Evolutionary conservation across 2,888 invertebrate genomes (phyloP).

Genomic region (Spilarctia lutea): DNA sequence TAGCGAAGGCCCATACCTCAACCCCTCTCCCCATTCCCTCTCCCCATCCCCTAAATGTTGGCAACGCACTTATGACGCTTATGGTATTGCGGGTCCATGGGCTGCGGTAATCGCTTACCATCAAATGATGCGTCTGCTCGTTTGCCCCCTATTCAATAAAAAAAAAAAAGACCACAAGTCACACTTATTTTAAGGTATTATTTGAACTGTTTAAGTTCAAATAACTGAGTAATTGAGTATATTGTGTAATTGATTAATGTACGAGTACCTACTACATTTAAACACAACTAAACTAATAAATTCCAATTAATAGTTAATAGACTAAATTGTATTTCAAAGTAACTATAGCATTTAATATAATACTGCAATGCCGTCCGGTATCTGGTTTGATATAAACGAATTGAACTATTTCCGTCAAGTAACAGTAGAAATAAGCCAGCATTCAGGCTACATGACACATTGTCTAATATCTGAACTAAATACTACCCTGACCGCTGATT

Average conservation of each 20-base stretch:
- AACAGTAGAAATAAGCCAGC: constrained; percentile 44
- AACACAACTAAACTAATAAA: constrained; percentile 22
- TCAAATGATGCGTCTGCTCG: too few relatives aligned
- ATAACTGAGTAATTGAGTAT: too few relatives aligned
- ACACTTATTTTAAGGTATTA: neutral
- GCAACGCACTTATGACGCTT: too few relatives aligned
- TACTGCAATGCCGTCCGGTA: constrained; percentile 55
- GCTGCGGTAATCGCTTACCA: too few relatives aligned
- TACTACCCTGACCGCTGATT: constrained; percentile 50
- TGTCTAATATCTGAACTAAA: constrained; percentile 52
- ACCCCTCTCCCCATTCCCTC: too few relatives aligned
- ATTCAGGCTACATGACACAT: constrained; percentile 46
- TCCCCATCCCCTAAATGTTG: too few relatives aligned
- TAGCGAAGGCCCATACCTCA: too few relatives aligned
- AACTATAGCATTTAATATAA: constrained; percentile 46
- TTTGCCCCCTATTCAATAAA: too few relatives aligned
- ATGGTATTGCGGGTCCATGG: too few relatives aligned
- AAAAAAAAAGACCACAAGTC: neutral
- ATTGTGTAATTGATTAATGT: neutral
- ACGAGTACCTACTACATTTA: neutral
- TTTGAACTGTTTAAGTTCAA: too few relatives aligned
- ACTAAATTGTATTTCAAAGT: constrained; percentile 28
- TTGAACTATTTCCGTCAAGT: constrained; percentile 52
- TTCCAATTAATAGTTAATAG: constrained; percentile 37
- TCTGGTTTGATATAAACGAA: constrained; percentile 55